These are phyloP conservation scores for Cirrhinus mrigala DNA, from an alignment of 2,797 vertebrate species.

Conservation along the genomic window DNA sequence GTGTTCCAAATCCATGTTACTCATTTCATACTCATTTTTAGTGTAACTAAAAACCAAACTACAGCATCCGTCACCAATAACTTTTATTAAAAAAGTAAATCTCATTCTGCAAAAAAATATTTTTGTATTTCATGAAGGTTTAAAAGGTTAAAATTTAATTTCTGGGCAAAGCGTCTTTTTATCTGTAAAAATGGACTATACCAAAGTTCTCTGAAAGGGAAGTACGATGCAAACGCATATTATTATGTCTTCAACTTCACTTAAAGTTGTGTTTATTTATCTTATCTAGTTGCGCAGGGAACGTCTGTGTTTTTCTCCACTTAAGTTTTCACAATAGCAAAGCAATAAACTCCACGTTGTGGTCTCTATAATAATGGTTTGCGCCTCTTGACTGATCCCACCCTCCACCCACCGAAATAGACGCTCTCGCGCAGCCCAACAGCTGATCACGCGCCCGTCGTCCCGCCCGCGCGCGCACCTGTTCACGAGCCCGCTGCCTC, in stretches of 20 bases:
- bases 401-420: constrained; percentile 79
- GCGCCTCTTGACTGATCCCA: constrained; percentile 31
- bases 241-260: neutral
- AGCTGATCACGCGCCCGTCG: constrained; percentile 70
- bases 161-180: neutral
- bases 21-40: neutral
- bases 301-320: neutral
- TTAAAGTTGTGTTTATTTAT: neutral
- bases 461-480: constrained; percentile 70
- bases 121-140: neutral
- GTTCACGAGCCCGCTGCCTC: constrained; percentile 61
- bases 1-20: neutral
- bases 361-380: neutral
- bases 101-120: neutral
- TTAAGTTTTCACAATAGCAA: neutral
- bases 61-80: neutral
- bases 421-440: constrained; percentile 65
- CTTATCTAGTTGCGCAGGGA: no score
- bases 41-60: neutral
- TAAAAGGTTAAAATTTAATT: neutral
- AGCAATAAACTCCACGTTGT: neutral
- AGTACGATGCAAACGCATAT: neutral
- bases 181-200: neutral
- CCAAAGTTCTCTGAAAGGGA: neutral
- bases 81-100: neutral